These are phyloP conservation scores for Cephalotes varians DNA, from an alignment of 2,888 invertebrate species.

Conservation along the genomic window DNA sequence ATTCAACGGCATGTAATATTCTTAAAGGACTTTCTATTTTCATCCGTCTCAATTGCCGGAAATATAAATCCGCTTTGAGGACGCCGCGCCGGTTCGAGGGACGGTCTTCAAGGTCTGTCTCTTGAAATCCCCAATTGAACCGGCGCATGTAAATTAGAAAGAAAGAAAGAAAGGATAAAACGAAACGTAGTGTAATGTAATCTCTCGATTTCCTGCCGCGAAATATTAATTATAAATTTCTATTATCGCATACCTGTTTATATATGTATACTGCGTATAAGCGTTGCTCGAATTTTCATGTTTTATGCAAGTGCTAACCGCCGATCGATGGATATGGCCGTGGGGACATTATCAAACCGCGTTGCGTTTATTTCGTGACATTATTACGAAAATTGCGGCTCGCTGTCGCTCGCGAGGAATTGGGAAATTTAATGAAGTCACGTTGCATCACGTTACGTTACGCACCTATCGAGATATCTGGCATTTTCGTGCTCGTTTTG, in stretches of 20 bases:
- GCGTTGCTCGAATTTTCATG: constrained; percentile 8
- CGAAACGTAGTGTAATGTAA: too few relatives aligned
- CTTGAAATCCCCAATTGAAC: not conserved
- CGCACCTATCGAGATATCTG: not conserved
- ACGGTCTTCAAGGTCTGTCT: not conserved
- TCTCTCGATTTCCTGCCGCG: not conserved
- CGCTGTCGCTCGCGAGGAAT: not conserved
- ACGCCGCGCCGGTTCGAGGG: constrained; percentile 1
- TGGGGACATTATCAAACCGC: constrained; percentile 25
- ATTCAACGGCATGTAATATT: constrained; percentile 33
- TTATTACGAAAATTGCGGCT: constrained; percentile 23
- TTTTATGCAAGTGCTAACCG: not conserved
- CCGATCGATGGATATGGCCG: constrained; percentile 18
- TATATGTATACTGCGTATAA: not conserved
- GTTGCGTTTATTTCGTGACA: not conserved
- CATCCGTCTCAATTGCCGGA: constrained; percentile 1
- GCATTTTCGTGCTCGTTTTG: constrained; percentile 17
- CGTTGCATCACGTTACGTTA: not conserved
- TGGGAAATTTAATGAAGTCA: constrained; percentile 8
- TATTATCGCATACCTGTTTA: not conserved
- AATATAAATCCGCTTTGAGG: constrained; percentile 37
- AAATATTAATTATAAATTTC: not conserved
- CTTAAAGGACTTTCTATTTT: constrained; percentile 50
- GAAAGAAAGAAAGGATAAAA: not conserved
- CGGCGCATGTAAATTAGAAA: not conserved